Evolutionary conservation across 1,140 invertebrate genomes (phyloP).

Genomic region (Charaxes varanes): DNA sequence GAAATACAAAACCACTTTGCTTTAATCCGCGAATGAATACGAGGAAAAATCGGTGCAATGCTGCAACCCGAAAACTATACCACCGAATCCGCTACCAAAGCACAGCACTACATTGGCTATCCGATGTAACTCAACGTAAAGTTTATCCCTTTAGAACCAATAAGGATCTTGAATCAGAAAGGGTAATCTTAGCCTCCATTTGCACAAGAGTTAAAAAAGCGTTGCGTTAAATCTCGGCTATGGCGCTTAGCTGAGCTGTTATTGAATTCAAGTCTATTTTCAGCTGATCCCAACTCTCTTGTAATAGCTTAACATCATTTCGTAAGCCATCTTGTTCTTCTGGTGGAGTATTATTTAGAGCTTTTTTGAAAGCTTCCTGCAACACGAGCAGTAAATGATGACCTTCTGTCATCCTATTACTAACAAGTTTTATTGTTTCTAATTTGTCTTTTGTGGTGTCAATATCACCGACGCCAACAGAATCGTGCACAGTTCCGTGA

Average conservation of each 20-base stretch:
- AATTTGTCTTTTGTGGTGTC: slow-evolving; percentile 87
- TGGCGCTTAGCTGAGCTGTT: slow-evolving; percentile 84
- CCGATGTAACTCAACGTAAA: too few species aligned
- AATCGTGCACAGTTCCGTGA: slow-evolving; percentile 86
- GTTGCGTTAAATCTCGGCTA: too few species aligned
- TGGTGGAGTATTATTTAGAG: slow-evolving; percentile 85
- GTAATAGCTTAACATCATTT: slow-evolving; percentile 82
- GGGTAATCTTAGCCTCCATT: too few species aligned
- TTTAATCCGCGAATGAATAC: too few species aligned
- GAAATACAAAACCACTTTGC: too few species aligned
- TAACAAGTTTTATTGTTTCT: slow-evolving; percentile 84
- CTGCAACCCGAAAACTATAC: too few species aligned
- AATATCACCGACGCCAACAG: slow-evolving; percentile 86
- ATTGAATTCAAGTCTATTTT: slow-evolving; percentile 87
- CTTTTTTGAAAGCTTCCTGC: slow-evolving; percentile 89
- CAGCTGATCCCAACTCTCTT: slow-evolving; percentile 88
- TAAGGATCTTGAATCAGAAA: too few species aligned
- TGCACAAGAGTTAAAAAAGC: too few species aligned
- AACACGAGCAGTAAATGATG: slow-evolving; percentile 86
- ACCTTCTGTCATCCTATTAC: slow-evolving; percentile 87
- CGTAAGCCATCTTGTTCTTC: slow-evolving; percentile 87
- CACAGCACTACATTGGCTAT: too few species aligned
- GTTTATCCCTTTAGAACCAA: too few species aligned
- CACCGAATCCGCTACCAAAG: too few species aligned
- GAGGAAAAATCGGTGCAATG: too few species aligned